phyloP scores from a whole-genome alignment of 1,140 invertebrate genomes.

The Ips nitidus region DNA sequence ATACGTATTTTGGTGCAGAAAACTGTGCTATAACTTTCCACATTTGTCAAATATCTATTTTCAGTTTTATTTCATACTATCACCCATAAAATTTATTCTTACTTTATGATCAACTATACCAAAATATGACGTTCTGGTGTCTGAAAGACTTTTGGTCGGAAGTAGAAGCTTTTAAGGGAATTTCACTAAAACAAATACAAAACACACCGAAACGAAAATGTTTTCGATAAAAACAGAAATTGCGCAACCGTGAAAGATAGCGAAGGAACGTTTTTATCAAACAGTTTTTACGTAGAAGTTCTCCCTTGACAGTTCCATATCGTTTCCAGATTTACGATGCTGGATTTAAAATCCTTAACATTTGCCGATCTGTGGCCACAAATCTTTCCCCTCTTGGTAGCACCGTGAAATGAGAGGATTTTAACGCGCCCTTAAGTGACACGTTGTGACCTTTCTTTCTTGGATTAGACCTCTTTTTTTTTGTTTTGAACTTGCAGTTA shows the following conservation, averaged over 20 bases:
- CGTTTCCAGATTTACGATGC: slow-evolving; percentile 15
- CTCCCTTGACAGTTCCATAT: slow-evolving; percentile 23
- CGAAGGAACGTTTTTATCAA: slow-evolving; percentile 14
- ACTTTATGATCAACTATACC: too few relatives aligned
- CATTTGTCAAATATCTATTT: too few relatives aligned
- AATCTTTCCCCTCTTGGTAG: slow-evolving; percentile 10
- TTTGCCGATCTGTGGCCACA: slow-evolving; percentile 16
- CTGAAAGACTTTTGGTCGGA: too few relatives aligned
- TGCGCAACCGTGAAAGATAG: slow-evolving; percentile 3
- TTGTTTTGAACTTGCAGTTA: too few relatives aligned
- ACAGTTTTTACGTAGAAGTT: slow-evolving; percentile 4
- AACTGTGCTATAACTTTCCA: too few relatives aligned
- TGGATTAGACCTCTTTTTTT: too few relatives aligned
- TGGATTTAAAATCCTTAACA: slow-evolving; percentile 10
- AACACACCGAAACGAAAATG: neutral
- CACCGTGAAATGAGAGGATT: neutral
- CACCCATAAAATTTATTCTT: too few relatives aligned
- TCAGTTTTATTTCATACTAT: too few relatives aligned
- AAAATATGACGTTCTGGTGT: too few relatives aligned
- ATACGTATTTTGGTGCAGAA: too few relatives aligned
- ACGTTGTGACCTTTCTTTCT: slow-evolving; percentile 1
- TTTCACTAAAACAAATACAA: too few relatives aligned
- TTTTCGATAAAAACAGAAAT: neutral
- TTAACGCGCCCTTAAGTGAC: slow-evolving; percentile 14
- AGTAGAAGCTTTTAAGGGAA: too few relatives aligned